Evolutionary conservation across 2,888 invertebrate species (phyloP).

Genomic region (Bruchidius siliquastri): DNA sequence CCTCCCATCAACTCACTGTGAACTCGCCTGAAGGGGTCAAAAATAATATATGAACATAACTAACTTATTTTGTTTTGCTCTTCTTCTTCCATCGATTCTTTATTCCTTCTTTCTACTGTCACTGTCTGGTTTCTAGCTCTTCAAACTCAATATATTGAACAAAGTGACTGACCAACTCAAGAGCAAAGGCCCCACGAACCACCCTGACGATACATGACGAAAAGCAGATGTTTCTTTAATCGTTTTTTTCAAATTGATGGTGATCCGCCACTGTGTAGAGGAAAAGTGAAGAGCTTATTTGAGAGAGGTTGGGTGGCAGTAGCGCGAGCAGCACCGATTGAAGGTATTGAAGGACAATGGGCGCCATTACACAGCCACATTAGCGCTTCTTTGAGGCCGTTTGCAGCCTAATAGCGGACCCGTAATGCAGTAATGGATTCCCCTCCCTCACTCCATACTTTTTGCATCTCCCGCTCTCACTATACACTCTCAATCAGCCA

Average conservation of each 20-base stretch:
- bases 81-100: too few species aligned
- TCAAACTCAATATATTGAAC: too few species aligned
- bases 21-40: too few species aligned
- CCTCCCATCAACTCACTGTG: too few species aligned
- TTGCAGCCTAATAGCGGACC: slow-evolving; percentile 42
- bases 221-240: too few species aligned
- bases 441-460: slow-evolving; percentile 35
- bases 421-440: slow-evolving; percentile 36
- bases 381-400: slow-evolving; percentile 44
- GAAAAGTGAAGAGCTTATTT: slow-evolving; percentile 40
- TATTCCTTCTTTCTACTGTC: too few species aligned
- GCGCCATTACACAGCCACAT: slow-evolving; percentile 42
- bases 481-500: slow-evolving; percentile 35
- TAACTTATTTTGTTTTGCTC: too few species aligned
- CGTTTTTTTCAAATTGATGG: neutral
- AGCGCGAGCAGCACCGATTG: slow-evolving; percentile 34
- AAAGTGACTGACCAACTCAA: too few species aligned
- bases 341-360: slow-evolving; percentile 44
- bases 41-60: too few species aligned
- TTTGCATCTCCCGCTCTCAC: neutral
- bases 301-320: slow-evolving; percentile 7
- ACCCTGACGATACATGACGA: too few species aligned
- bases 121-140: too few species aligned
- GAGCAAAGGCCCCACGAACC: too few species aligned
- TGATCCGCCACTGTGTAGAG: neutral